Base-by-base conservation (phyloP, 2,113 vertebrate species). In the Lophius piscatorius region DNA sequence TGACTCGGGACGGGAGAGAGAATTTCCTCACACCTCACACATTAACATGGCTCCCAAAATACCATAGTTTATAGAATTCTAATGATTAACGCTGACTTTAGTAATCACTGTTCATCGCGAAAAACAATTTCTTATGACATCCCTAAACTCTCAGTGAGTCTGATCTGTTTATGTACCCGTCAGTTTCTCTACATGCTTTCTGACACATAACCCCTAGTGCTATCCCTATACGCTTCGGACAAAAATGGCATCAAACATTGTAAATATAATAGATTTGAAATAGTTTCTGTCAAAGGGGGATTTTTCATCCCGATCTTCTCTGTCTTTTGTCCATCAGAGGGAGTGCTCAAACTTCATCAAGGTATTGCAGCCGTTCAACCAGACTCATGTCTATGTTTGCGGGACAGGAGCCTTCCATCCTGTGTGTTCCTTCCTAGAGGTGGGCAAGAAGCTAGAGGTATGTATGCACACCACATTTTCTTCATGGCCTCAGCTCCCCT, bases 271-370 rank as follows among this genome's bases (percentile, higher is more conserved):
- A n/a, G n/a, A n/a, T n/a, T n/a, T n/a, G n/a, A n/a, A n/a, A n/a
- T 2, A 2, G 16, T 18, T 11, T 48, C 4, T 26, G 12, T 22
- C 17, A 16, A 31, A 13, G 3, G 9, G 22, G 0, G 1, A 18
- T 35, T 16, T 5, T 26, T 48, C 33, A 36, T 26, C 23, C n/a
- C n/a, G 4, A 31, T 14, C 5, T 44, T 0, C 42, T 59, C 12
- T 45, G 1, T 57, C 33, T 65, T 24, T 64, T 6, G 7, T 44
- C 35, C 44, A 24, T 66, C 91, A 99, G 97, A 96, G 92, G 86
- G 97, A 99, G 87, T 98, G 97, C 85, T 93, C 96, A 35, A 98
- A 99, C 86, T 99, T 96, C 87, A 92, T 98, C 80, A 97, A 98
- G 69, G 93, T 98, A 63, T 78, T 99, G 69, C 96, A 96, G 86